A percentile compares a stretch with the other conserved stretches of the same genome.
Conservation (phyloP, 2,113 vertebrate species). For the Xiphophorus couchianus region DNA sequence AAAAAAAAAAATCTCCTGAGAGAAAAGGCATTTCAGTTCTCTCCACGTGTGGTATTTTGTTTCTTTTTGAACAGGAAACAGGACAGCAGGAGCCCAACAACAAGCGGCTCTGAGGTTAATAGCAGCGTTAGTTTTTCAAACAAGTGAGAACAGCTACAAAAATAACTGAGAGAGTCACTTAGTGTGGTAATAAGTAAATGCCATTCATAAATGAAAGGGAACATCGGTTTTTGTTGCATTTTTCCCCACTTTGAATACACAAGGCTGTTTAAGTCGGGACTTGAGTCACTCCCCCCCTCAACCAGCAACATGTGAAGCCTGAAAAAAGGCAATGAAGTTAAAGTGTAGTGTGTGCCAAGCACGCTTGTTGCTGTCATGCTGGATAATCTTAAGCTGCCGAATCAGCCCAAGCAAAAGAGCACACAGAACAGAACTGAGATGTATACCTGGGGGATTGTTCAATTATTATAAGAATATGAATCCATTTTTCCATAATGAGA, state of each 20-base stretch:
- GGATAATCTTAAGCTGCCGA: conserved; percentile 41
- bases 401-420: conserved; percentile 30
- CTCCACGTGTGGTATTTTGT: background rate
- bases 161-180: conserved; percentile 17
- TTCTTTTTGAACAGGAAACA: conserved; percentile 35
- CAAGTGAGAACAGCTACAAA: conserved; percentile 39
- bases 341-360: conserved; percentile 41
- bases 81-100: conserved; percentile 23
- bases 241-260: background rate
- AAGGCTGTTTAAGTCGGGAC: background rate
- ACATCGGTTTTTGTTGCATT: background rate
- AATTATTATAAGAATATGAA: conserved; percentile 27
- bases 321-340: conserved; percentile 25
- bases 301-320: conserved; percentile 30
- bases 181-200: conserved; percentile 23
- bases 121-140: conserved; percentile 59
- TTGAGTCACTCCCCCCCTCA: background rate
- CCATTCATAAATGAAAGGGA: conserved; percentile 7
- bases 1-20: conserved; percentile 9
- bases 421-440: conserved; percentile 23
- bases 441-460: conserved; percentile 16
- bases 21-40: conserved; percentile 33
- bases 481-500: conserved; percentile 10
- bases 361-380: conserved; percentile 57
- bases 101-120: conserved; percentile 25